Evolutionary conservation across 2,113 vertebrate genomes (phyloP).

Genomic region (Mesocricetus auratus): DNA sequence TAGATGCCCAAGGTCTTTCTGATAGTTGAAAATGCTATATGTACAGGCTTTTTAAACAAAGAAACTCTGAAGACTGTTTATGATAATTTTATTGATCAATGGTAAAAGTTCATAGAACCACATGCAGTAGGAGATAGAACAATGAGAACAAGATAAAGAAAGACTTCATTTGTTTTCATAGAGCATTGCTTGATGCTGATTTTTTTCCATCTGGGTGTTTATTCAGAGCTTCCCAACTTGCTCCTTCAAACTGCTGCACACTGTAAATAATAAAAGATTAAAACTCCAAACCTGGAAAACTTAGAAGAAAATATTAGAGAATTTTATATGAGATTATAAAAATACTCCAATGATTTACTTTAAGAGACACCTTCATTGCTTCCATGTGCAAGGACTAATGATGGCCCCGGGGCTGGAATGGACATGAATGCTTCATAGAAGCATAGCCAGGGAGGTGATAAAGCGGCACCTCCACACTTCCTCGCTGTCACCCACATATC

Average conservation of each 20-base stretch:
- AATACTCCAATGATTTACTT: constrained; percentile 90
- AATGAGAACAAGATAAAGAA: constrained; percentile 67
- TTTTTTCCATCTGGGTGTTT: constrained; percentile 72
- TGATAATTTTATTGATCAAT: constrained; percentile 67
- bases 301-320: constrained; percentile 90
- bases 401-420: constrained; percentile 67
- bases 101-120: constrained; percentile 50
- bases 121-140: constrained; percentile 16
- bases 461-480: constrained; percentile 82
- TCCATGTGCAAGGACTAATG: constrained; percentile 88
- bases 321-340: constrained; percentile 92
- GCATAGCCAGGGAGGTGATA: constrained; percentile 85
- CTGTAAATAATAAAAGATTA: constrained; percentile 93
- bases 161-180: constrained; percentile 73
- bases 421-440: constrained; percentile 77
- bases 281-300: constrained; percentile 91
- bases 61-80: constrained; percentile 75
- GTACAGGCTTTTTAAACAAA: constrained; percentile 49
- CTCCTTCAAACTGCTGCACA: constrained; percentile 85
- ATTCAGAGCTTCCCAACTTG: constrained; percentile 76
- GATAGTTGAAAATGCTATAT: constrained; percentile 78
- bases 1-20: constrained; percentile 61
- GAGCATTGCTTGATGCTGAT: not conserved
- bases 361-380: constrained; percentile 91
- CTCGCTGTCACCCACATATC: constrained; percentile 83